These are phyloP conservation scores for Willowsia nigromaculata DNA, from an alignment of 2,888 invertebrate species.

Conservation along the genomic window DNA sequence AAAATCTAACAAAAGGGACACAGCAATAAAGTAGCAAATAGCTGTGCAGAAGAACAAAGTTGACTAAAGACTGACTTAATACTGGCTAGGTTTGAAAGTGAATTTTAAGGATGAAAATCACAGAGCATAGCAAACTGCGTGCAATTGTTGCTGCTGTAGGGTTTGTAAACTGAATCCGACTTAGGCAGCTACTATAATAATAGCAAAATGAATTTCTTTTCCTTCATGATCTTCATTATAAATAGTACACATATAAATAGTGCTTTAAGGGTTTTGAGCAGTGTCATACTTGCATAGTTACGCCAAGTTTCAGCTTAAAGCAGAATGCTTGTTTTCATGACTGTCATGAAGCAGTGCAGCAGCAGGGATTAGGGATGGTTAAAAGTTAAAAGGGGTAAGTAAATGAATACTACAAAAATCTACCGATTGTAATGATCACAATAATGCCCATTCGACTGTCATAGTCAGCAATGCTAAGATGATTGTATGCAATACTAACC, in stretches of 20 bases:
- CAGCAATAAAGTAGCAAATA: conserved; percentile 32
- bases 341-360: neutral
- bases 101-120: conserved; percentile 75
- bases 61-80: conserved; percentile 74
- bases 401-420: conserved; percentile 33
- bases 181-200: neutral
- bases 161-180: conserved; percentile 59
- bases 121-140: conserved; percentile 70
- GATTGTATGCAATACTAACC: conserved; percentile 2
- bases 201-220: conserved; percentile 40
- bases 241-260: neutral
- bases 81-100: conserved; percentile 67
- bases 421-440: conserved; percentile 35
- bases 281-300: conserved; percentile 13
- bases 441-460: conserved; percentile 13
- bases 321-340: neutral
- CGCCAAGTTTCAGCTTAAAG: neutral
- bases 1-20: conserved; percentile 26
- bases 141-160: conserved; percentile 44
- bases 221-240: conserved; percentile 25
- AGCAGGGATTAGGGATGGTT: conserved; percentile 4
- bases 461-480: neutral
- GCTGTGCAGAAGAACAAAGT: conserved; percentile 72
- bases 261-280: neutral
- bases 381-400: conserved; percentile 16